Conservation (phyloP, 92 coral and sea anemone genomes). For the Anthopleura xanthogrammica region DNA sequence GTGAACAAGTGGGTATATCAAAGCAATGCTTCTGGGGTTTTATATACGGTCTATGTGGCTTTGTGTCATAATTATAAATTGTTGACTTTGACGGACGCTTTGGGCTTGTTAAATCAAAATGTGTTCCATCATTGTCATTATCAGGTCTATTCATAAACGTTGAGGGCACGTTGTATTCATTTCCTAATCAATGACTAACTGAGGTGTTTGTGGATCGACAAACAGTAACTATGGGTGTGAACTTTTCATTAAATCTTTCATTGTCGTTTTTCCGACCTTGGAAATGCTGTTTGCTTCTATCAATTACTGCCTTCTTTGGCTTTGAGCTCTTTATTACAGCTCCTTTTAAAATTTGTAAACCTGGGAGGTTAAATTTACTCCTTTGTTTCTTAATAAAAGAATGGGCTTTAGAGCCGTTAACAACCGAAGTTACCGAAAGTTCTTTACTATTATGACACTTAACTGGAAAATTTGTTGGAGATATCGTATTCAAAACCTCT, state of each 20-base stretch:
- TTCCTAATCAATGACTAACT: neutral
- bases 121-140: neutral
- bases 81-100: neutral
- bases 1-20: neutral
- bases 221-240: slow-evolving; percentile 1
- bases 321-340: neutral
- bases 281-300: neutral
- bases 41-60: neutral
- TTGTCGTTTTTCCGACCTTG: neutral
- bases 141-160: neutral
- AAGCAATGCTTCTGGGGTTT: neutral
- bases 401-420: neutral
- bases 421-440: neutral
- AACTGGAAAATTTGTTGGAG: neutral
- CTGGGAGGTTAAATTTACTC: neutral
- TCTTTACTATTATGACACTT: neutral
- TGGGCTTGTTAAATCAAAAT: neutral
- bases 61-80: neutral
- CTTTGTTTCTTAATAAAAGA: neutral
- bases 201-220: neutral
- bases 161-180: neutral
- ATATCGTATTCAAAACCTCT: neutral
- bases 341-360: neutral
- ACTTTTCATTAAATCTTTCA: neutral
- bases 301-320: neutral